Conservation (phyloP, 2,113 vertebrate species). For the Zeus faber region DNA sequence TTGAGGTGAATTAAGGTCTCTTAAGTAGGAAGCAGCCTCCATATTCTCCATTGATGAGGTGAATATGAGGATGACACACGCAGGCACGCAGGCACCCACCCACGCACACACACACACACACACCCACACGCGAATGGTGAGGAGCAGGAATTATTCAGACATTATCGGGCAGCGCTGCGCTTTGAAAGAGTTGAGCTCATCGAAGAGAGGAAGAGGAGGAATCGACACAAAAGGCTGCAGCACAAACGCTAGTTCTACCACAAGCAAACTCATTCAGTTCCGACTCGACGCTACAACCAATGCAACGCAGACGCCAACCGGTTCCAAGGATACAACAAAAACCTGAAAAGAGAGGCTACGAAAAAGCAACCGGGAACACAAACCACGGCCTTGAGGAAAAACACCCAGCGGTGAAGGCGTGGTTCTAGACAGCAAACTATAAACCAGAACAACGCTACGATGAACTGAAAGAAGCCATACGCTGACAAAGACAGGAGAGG, state of each 20-base stretch:
- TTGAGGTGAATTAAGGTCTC: constrained; percentile 79
- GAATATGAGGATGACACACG: constrained; percentile 70
- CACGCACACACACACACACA: constrained; percentile 45
- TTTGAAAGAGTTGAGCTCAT: not conserved
- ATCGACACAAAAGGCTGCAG: no score
- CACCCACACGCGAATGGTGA: constrained; percentile 23
- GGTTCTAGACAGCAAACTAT: not conserved
- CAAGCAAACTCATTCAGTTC: not conserved
- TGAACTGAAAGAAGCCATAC: constrained; percentile 65
- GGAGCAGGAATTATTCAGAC: no score
- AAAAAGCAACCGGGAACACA: not conserved
- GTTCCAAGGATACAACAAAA: no score
- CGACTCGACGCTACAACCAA: no score
- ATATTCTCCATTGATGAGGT: constrained; percentile 74
- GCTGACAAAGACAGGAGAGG: constrained; percentile 6
- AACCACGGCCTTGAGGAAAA: not conserved
- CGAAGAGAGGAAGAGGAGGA: no score
- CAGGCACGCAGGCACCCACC: constrained; percentile 48
- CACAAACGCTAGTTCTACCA: not conserved
- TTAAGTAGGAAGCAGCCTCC: constrained; percentile 77
- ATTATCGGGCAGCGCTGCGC: not conserved
- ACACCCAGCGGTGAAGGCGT: not conserved
- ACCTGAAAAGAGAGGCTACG: no score
- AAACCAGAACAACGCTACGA: constrained; percentile 13
- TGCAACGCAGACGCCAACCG: no score